Evolutionary conservation across 1,140 invertebrate species (phyloP), one percentile per base, ranked within the genome.

Genomic region (Glossosoma conforme): DNA sequence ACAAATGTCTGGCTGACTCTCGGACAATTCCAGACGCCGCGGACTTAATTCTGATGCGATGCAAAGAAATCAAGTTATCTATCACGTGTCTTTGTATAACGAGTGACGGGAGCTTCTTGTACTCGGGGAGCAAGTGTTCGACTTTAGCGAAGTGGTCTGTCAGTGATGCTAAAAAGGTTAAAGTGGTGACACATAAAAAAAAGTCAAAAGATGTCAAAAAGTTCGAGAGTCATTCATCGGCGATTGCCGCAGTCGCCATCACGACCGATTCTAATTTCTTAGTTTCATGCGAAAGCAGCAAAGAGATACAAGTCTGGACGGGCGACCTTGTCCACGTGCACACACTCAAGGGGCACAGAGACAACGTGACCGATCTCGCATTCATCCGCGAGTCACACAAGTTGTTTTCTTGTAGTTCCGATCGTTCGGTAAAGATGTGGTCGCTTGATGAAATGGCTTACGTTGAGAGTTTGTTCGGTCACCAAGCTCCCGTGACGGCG

Each of bases 391-490:
- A 86, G 51, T 85, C 87, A n/a, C 91, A 96, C 71, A 86, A 87
- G 17, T 74, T 98, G 25, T 97, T 91, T 64, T 94, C 91, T 30
- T 78, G 78, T 5, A 84, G 84, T 36, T 80, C 85, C 62, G 96
- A 98, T 68, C 77, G 86, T 58, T 85, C 88, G 21, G 85, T 97
- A 0, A 89, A 88, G 75, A 84, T 96, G 20, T 98, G 94, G 94
- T 93, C 89, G 59, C 73, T 97, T 15, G 89, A 93, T 77, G 93
- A 97, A 64, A 91, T 95, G 87, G 83, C 87, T 8, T 98, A 96
- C 74, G 86, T 97, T 6, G 95, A 98, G 77, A 93, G 91, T 46
- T 73, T 98, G 75, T 94, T 92, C 77, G 94, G 94, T 10, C 94
- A 98, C 74, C 89, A 95, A 66, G 84, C 83, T 60, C 72, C 75